phyloP scores from a whole-genome alignment of 1,140 invertebrate genomes.

The Heliothis virescens region DNA sequence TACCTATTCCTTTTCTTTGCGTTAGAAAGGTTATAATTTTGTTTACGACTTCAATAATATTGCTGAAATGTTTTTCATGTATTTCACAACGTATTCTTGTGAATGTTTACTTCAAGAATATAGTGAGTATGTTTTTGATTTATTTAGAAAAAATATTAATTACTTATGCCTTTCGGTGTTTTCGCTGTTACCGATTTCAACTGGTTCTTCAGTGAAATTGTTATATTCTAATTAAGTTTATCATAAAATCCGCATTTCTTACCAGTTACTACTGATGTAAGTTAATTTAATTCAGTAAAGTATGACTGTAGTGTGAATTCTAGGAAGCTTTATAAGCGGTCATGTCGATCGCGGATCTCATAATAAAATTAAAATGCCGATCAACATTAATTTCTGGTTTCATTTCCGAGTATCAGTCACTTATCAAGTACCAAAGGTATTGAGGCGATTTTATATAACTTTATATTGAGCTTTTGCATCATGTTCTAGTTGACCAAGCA shows the following conservation, averaged over 20 bases:
- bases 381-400: slow-evolving; percentile 6
- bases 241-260: not conserved
- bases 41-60: slow-evolving; percentile 22
- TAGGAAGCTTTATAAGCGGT: not conserved
- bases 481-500: not conserved
- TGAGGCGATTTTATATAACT: slow-evolving; percentile 14
- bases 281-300: not conserved
- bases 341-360: slow-evolving; percentile 4
- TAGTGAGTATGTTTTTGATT: not conserved
- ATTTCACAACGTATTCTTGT: slow-evolving; percentile 19
- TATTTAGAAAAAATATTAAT: too few relatives aligned
- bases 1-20: not conserved
- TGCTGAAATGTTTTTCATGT: slow-evolving; percentile 7
- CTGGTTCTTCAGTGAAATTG: too few relatives aligned
- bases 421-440: not conserved
- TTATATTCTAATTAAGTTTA: too few relatives aligned
- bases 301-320: not conserved
- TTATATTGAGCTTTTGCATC: not conserved
- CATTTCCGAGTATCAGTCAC: not conserved
- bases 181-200: too few relatives aligned
- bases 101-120: not conserved
- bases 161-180: too few relatives aligned
- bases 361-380: not conserved
- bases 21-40: slow-evolving; percentile 30
- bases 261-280: not conserved